phyloP scores from a whole-genome alignment of 2,113 vertebrate species.

The Heterochromis multidens region DNA sequence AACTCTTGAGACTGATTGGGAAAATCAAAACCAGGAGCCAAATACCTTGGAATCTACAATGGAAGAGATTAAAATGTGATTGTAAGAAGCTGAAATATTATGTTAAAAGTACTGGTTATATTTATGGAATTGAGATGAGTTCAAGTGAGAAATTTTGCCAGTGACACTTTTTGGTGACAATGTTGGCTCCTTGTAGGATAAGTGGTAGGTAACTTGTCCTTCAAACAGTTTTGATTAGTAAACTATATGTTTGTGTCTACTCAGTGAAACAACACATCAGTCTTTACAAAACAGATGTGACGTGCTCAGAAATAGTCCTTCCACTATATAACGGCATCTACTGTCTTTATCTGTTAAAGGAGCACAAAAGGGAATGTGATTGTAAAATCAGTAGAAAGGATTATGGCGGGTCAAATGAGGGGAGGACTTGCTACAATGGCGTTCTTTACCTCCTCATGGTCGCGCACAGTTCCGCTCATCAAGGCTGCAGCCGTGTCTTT shows the following conservation, averaged over 20 bases:
- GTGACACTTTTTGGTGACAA: not conserved
- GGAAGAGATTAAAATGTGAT: not conserved
- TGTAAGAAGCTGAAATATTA: not conserved
- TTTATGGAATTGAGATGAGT: not conserved
- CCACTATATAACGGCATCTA: not conserved
- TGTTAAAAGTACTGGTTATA: not conserved
- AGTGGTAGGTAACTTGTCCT: not conserved
- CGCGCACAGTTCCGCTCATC: slow-evolving; percentile 51
- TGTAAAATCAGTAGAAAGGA: slow-evolving; percentile 39
- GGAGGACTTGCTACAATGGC: slow-evolving; percentile 49
- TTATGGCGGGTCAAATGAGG: slow-evolving; percentile 41
- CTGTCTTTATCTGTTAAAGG: not conserved
- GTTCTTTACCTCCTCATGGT: slow-evolving; percentile 58
- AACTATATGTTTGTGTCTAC: not conserved
- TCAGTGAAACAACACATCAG: not conserved
- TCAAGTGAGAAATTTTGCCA: not conserved
- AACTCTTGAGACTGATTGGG: not conserved
- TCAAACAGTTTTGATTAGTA: not conserved
- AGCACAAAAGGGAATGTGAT: slow-evolving; percentile 39
- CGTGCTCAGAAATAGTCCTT: not conserved
- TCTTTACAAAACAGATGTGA: not conserved
- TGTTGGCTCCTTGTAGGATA: not conserved
- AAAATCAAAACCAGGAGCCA: not conserved
- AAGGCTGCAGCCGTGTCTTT: slow-evolving; percentile 66
- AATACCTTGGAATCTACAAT: not conserved